These are phyloP conservation scores for Microtus agrestis DNA, from an alignment of 2,797 vertebrate genomes.

Conservation along the genomic window DNA sequence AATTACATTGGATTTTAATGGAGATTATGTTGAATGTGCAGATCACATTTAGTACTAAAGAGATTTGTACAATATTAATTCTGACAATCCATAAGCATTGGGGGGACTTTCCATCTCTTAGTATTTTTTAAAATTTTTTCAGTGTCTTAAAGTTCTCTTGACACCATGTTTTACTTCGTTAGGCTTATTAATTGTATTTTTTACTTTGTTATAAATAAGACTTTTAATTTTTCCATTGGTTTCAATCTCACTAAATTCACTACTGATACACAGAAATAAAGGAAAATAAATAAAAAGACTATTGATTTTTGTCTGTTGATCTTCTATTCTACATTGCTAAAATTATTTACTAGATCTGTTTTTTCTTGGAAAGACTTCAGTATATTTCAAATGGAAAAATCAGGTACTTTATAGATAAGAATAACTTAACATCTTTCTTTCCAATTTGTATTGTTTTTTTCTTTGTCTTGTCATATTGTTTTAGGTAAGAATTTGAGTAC, in stretches of 20 bases:
- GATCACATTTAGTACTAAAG: not conserved
- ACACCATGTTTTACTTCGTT: not conserved
- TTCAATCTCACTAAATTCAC: not conserved
- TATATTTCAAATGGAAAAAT: not conserved
- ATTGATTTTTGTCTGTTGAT: not conserved
- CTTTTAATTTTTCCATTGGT: not conserved
- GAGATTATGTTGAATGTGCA: not conserved
- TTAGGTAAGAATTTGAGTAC: not conserved
- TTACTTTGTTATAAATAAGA: not conserved
- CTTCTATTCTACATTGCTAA: not conserved
- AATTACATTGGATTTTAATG: not conserved
- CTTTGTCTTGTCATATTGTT: not conserved
- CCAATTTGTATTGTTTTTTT: not conserved
- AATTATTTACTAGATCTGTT: not conserved
- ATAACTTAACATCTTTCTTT: not conserved
- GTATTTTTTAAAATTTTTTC: not conserved
- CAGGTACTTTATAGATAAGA: not conserved
- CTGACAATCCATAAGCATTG: not conserved
- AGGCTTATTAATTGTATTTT: not conserved
- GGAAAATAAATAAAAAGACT: not conserved
- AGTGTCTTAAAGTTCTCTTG: not conserved
- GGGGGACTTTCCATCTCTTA: not conserved
- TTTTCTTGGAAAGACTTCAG: not conserved
- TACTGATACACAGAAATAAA: not conserved
- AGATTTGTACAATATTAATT: not conserved